Percentiles rank a stretch among this genome's conserved stretches.
These are phyloP conservation scores for Beris morrisii DNA, from an alignment of 2,888 invertebrate genomes.

Conservation along the genomic window DNA sequence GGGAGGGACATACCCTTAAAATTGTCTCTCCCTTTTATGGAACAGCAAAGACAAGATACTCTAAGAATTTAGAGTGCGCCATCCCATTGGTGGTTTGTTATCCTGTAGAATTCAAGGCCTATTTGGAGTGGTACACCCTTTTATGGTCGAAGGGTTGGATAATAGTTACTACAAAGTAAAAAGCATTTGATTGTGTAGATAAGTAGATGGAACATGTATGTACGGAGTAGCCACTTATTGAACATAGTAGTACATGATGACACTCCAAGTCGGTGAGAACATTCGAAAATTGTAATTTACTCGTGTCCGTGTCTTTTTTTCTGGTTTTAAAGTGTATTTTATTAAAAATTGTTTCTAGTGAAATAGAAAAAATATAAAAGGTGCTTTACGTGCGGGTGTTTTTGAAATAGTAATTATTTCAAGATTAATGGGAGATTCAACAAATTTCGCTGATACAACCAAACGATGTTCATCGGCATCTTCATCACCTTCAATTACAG, in stretches of 20 bases:
- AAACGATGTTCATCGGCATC: constrained; percentile 52
- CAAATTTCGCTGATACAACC: constrained; percentile 56
- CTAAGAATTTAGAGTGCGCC: neutral
- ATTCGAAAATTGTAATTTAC: constrained; percentile 11
- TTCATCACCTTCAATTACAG: constrained; percentile 45
- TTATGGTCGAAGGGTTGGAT: constrained; percentile 33
- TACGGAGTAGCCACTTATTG: constrained; percentile 38
- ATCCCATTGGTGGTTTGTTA: constrained; percentile 38
- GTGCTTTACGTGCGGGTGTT: too few relatives aligned
- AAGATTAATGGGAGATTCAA: constrained; percentile 8
- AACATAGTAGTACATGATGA: constrained; percentile 52
- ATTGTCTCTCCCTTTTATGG: too few relatives aligned
- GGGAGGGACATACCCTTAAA: too few relatives aligned
- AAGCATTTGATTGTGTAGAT: constrained; percentile 35
- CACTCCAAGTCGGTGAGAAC: constrained; percentile 52
- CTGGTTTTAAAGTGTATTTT: neutral
- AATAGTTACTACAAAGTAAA: constrained; percentile 24
- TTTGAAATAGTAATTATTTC: neutral
- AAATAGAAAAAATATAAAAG: too few relatives aligned
- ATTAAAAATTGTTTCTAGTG: too few relatives aligned
- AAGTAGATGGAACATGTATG: constrained; percentile 34
- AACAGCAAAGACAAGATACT: too few relatives aligned
- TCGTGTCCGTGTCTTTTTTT: constrained; percentile 9
- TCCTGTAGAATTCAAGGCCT: constrained; percentile 35
- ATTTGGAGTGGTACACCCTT: constrained; percentile 8